phyloP scores from a whole-genome alignment of 2,888 invertebrate genomes.

The Acanthosoma haemorrhoidale region DNA sequence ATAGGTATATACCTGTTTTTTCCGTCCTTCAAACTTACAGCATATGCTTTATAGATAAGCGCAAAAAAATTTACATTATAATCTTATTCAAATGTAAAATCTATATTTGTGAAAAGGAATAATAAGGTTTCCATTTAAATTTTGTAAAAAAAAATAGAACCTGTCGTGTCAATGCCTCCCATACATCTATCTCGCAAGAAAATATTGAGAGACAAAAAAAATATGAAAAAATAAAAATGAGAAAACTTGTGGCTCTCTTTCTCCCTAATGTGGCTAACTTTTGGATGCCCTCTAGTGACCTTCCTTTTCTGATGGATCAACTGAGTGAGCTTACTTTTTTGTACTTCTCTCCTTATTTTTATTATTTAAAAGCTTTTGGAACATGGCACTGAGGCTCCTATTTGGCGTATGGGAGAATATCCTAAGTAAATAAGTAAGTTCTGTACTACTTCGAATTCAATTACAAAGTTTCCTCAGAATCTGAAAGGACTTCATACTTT shows the following conservation, averaged over 20 bases:
- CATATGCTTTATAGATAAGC: no score
- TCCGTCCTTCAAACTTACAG: no score
- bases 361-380: not conserved
- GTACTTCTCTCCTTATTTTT: not conserved
- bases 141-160: not conserved
- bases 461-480: no score
- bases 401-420: no score
- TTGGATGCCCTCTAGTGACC: not conserved
- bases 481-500: no score
- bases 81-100: no score
- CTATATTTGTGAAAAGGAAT: no score
- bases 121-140: slow-evolving; percentile 4
- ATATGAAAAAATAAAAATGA: slow-evolving; percentile 1
- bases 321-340: not conserved
- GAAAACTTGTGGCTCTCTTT: not conserved
- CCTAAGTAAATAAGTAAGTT: no score
- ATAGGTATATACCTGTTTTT: no score
- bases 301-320: not conserved
- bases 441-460: no score
- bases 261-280: not conserved
- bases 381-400: not conserved
- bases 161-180: not conserved
- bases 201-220: not conserved
- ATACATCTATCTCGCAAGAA: not conserved
- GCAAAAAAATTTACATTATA: no score